A percentile compares a stretch with the other conserved stretches of the same genome.
Conservation (phyloP, 2,888 invertebrate genomes). For the Galerucella pusilla region DNA sequence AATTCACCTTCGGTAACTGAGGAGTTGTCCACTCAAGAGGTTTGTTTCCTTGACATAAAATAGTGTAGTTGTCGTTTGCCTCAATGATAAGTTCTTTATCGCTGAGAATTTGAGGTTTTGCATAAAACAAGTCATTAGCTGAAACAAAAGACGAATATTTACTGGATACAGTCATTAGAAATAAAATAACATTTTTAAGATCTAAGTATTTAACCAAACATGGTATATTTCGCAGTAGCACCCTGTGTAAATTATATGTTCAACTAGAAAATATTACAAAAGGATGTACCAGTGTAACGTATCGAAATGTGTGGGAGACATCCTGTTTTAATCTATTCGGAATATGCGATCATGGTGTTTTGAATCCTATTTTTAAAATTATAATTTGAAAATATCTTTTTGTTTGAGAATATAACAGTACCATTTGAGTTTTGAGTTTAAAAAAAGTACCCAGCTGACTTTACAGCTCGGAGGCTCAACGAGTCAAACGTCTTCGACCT, state of each 20-base stretch:
- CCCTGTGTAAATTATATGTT: not conserved
- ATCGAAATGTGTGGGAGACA: conserved; percentile 10
- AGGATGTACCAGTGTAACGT: conserved; percentile 9
- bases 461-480: too few species aligned
- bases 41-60: conserved; percentile 65
- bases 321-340: conserved; percentile 15
- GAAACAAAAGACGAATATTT: conserved; percentile 3
- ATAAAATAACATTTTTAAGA: too few species aligned
- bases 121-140: conserved; percentile 4
- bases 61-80: conserved; percentile 58
- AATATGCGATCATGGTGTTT: not conserved
- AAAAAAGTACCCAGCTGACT: too few species aligned
- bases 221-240: not conserved
- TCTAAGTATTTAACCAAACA: not conserved
- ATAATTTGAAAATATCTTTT: not conserved
- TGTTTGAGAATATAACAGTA: too few species aligned
- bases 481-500: too few species aligned
- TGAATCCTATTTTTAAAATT: not conserved
- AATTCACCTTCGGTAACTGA: conserved; percentile 36
- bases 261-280: not conserved
- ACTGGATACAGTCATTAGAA: not conserved
- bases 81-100: conserved; percentile 44
- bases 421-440: too few species aligned
- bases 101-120: conserved; percentile 34
- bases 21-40: conserved; percentile 63